phyloP scores from a whole-genome alignment of 2,888 invertebrate genomes.

The Drosophila fulvimacula region DNA sequence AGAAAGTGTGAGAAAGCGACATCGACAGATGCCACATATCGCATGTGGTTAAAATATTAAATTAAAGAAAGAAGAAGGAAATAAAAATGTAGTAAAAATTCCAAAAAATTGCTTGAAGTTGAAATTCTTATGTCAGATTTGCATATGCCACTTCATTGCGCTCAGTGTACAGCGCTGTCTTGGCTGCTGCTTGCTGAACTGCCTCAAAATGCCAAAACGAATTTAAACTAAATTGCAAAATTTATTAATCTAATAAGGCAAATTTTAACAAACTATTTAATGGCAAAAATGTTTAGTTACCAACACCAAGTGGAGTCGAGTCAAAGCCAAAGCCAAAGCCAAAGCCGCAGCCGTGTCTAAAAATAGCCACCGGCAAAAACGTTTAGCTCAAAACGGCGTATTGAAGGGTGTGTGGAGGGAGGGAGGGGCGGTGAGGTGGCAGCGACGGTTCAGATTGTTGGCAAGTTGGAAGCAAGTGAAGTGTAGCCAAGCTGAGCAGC shows the following conservation, averaged over 20 bases:
- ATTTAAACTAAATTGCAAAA: conserved; percentile 78
- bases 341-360: conserved; percentile 56
- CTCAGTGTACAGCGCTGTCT: conserved; percentile 24
- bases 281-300: conserved; percentile 68
- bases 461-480: conserved; percentile 45
- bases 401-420: conserved; percentile 5
- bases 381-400: conserved; percentile 64
- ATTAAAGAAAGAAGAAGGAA: neutral
- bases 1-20: neutral
- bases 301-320: conserved; percentile 25
- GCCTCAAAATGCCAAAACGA: conserved; percentile 63
- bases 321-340: conserved; percentile 27
- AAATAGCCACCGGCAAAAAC: conserved; percentile 72
- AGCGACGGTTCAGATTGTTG: conserved; percentile 13
- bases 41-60: neutral
- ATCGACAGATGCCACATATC: neutral
- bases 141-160: neutral
- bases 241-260: conserved; percentile 79
- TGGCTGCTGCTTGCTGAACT: conserved; percentile 15
- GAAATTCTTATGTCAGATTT: neutral
- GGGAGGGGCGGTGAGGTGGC: neutral
- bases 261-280: conserved; percentile 81
- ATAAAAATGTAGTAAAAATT: neutral
- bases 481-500: conserved; percentile 48
- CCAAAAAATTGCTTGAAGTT: too few species aligned